Conservation (phyloP, 2,797 vertebrate species). For the Florisuga fusca region DNA sequence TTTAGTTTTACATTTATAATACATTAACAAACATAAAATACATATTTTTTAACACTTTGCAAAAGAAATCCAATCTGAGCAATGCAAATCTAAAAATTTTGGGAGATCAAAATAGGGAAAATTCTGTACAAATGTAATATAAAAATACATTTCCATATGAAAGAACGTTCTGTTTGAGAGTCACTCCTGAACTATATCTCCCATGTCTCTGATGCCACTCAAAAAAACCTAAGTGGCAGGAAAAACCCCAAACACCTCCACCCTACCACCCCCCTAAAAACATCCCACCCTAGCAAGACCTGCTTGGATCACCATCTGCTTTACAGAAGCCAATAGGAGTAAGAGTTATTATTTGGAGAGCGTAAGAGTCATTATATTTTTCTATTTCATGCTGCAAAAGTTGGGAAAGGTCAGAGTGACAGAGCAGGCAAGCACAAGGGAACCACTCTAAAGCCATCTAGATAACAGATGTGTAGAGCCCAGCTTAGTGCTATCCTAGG, state of each 20-base stretch:
- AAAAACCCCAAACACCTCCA: neutral
- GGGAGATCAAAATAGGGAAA: slow-evolving; percentile 57
- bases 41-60: neutral
- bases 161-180: slow-evolving; percentile 48
- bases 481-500: neutral
- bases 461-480: neutral
- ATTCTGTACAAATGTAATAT: slow-evolving; percentile 60
- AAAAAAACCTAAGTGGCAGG: neutral
- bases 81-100: slow-evolving; percentile 42
- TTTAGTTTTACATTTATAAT: slow-evolving; percentile 29
- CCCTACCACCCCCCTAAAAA: neutral
- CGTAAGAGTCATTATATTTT: neutral
- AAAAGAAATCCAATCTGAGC: slow-evolving; percentile 25
- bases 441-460: neutral
- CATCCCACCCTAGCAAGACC: neutral
- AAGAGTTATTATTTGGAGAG: neutral
- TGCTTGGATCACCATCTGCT: neutral
- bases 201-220: neutral
- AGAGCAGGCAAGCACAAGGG: neutral
- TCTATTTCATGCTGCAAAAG: neutral
- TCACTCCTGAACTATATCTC: slow-evolving; percentile 25
- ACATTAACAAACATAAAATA: slow-evolving; percentile 39
- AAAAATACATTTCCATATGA: slow-evolving; percentile 68
- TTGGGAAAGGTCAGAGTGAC: slow-evolving; percentile 1
- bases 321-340: neutral